Percentiles rank a stretch among this genome's conserved stretches.
These are phyloP conservation scores for Samia ricini DNA, from an alignment of 1,140 invertebrate genomes.

Conservation along the genomic window DNA sequence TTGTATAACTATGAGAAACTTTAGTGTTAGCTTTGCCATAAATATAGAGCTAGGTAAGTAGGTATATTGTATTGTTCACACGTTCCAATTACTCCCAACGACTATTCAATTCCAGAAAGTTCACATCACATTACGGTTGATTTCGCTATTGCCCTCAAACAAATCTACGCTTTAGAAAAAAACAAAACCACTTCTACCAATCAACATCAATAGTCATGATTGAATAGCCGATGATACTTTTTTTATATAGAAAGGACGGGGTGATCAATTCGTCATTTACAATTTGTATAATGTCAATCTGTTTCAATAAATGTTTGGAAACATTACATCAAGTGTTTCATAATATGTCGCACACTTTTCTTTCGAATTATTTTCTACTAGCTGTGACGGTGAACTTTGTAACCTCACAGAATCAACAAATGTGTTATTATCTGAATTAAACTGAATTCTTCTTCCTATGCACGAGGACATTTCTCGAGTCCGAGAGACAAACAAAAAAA, in stretches of 20 bases:
- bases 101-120: neutral
- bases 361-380: too few relatives aligned
- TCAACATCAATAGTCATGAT: constrained; percentile 51
- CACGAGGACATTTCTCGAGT: too few relatives aligned
- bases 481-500: too few relatives aligned
- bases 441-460: too few relatives aligned
- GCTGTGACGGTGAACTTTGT: too few relatives aligned
- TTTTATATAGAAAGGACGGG: constrained; percentile 32
- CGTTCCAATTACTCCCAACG: constrained; percentile 4
- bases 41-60: too few relatives aligned
- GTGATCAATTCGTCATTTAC: constrained; percentile 73
- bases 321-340: neutral
- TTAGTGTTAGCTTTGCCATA: too few relatives aligned
- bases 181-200: constrained; percentile 54
- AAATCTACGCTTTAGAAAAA: constrained; percentile 32
- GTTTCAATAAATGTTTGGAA: constrained; percentile 41
- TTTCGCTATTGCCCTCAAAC: constrained; percentile 38
- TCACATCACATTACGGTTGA: constrained; percentile 20
- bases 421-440: too few relatives aligned
- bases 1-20: too few relatives aligned
- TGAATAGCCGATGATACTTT: constrained; percentile 16
- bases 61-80: neutral
- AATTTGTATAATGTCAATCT: constrained; percentile 71
- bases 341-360: neutral
- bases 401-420: too few relatives aligned